Base-by-base conservation (phyloP, 2,888 invertebrate species). In the Xestia sexstrigata region DNA sequence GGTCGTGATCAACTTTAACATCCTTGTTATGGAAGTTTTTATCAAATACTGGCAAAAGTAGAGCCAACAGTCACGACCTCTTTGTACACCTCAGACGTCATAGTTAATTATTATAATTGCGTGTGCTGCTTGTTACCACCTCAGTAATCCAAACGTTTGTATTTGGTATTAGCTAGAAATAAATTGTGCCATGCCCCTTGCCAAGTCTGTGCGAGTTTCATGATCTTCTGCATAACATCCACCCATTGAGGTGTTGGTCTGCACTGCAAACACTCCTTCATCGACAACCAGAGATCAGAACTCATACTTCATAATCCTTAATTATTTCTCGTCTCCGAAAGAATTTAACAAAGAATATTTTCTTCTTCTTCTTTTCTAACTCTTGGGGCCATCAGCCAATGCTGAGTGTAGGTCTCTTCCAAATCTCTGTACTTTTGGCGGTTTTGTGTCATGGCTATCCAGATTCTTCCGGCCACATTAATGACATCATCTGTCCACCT, bases 101-200 rank as follows among this genome's bases (percentile, higher is more conserved):
- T 5, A n/a, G 20, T 76, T 8, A 17, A 49, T 47, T 17, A 45
- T 35, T 49, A 42, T 30, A 20, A 49, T 30, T 20, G 20, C 30
- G 1, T 45, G 49, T 42, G 60, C 3, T 11, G 47, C 9, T 55
- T 55, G 47, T 79, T 79, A 49, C 17, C 55, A 58, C 39, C 20
- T 30, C 13, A 30, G 20, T 78, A 55, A 55, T 30, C 6, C 9
- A 35, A 15, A 15, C 58, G 15, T 79, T 71, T 55, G n/a, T 63
- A 26, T 70, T 45, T 52, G 2, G 5, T 13, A 2, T 35, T 35
- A 62, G 26, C 47, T 39, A 23, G 23, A 62, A 11, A n/a, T n/a
- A n/a, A n/a, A n/a, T n/a, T 6, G 55, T n/a, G n/a, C 5, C n/a
- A 55, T 55, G 11, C 23, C 11, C 52, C 49, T 49, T 49, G 7